These are phyloP conservation scores for Subanguina moxae DNA, from an alignment of 1,140 invertebrate species.

Conservation along the genomic window DNA sequence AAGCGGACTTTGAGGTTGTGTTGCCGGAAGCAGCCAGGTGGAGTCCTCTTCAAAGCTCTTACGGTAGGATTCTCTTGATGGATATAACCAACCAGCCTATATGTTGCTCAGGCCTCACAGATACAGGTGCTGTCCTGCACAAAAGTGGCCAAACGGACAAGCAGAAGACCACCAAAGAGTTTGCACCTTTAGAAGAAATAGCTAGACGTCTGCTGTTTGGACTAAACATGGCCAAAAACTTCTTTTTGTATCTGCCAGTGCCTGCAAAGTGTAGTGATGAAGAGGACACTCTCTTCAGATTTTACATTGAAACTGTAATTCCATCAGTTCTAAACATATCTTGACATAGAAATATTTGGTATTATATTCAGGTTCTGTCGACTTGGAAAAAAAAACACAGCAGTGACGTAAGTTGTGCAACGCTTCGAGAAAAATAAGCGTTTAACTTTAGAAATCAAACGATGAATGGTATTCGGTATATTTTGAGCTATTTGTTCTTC, in stretches of 20 bases:
- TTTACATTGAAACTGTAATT: conserved; percentile 23
- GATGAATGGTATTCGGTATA: conserved; percentile 35
- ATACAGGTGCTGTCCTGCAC: background rate
- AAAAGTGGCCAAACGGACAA: background rate
- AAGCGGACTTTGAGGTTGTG: background rate
- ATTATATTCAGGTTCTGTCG: conserved; percentile 13
- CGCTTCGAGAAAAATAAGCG: no score
- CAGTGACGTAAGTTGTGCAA: conserved; percentile 4
- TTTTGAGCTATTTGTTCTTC: no score
- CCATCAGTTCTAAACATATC: no score
- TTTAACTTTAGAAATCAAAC: conserved; percentile 19
- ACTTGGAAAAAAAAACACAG: conserved; percentile 29
- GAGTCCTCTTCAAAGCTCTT: background rate
- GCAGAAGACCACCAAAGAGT: conserved; percentile 9
- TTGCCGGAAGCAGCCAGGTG: background rate
- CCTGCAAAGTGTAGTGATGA: conserved; percentile 23
- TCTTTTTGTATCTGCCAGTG: conserved; percentile 35
- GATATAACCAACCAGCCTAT: background rate
- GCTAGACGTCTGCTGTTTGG: conserved; percentile 29
- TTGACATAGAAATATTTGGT: no score
- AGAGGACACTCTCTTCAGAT: conserved; percentile 35
- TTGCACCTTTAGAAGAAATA: conserved; percentile 37
- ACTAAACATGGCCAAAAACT: conserved; percentile 25
- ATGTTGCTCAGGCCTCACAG: background rate
- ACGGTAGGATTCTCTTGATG: background rate